Evolutionary conservation across 2,888 invertebrate species (phyloP).

Genomic region (Lasioglossum zephyrum): DNA sequence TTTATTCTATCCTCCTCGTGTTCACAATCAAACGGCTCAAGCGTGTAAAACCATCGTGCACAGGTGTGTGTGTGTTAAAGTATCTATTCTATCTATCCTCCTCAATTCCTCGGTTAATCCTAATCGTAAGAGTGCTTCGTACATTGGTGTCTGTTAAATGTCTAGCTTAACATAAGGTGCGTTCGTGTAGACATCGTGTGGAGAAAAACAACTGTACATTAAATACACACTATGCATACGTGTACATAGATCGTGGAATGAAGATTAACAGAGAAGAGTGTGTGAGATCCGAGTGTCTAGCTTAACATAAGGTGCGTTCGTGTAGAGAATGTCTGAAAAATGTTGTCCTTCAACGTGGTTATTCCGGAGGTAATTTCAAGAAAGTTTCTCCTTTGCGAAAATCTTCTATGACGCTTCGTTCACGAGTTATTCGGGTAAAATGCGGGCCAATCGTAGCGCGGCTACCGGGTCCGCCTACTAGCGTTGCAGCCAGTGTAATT

Average conservation of each 20-base stretch:
- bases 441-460: too few relatives aligned
- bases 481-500: neutral
- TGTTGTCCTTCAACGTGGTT: neutral
- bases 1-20: neutral
- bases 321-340: neutral
- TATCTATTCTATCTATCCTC: neutral
- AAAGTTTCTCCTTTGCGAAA: too few relatives aligned
- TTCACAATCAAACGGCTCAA: neutral
- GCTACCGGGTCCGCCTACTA: too few relatives aligned
- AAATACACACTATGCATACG: neutral
- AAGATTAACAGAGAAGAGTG: too few relatives aligned
- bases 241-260: too few relatives aligned
- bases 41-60: neutral
- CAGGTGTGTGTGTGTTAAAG: neutral
- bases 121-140: slow-evolving; percentile 19
- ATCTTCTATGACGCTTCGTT: too few relatives aligned
- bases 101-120: neutral
- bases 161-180: slow-evolving; percentile 23
- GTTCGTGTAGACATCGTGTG: neutral
- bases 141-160: neutral
- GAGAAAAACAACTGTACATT: neutral
- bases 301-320: too few relatives aligned
- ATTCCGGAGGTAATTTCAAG: neutral
- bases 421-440: too few relatives aligned
- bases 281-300: too few relatives aligned